Evolutionary conservation across 2,113 vertebrate species (phyloP).

Genomic region (Orthochromis malagaraziensis): DNA sequence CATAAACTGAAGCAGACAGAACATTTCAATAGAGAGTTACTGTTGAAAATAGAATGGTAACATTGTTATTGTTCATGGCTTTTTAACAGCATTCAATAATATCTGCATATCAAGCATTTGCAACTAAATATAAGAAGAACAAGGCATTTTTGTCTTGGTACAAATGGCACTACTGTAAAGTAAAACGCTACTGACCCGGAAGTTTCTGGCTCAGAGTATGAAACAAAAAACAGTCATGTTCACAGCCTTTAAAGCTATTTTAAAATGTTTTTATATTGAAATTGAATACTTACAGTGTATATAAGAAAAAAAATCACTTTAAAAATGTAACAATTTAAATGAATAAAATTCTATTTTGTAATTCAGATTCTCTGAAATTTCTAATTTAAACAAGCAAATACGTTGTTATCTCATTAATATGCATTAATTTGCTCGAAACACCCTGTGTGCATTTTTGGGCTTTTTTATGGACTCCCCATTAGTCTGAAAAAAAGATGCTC

Average conservation of each 20-base stretch:
- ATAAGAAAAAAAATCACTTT: background rate
- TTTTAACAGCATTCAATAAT: background rate
- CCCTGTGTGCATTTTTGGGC: background rate
- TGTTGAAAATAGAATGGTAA: background rate
- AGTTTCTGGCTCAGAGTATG: background rate
- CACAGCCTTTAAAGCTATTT: background rate
- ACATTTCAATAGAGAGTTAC: background rate
- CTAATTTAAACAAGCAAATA: background rate
- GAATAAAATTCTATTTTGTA: background rate
- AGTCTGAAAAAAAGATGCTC: background rate
- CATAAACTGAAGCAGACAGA: background rate
- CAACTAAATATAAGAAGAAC: background rate
- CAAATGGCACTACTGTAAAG: background rate
- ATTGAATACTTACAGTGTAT: background rate
- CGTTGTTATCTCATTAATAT: background rate
- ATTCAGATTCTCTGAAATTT: background rate
- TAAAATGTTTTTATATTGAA: background rate
- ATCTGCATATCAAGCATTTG: background rate
- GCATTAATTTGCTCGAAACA: background rate
- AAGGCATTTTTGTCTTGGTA: background rate
- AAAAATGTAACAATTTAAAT: background rate
- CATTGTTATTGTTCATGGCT: background rate
- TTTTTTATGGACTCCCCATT: background rate
- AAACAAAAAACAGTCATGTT: background rate
- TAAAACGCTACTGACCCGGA: background rate